Evolutionary conservation across 2,888 invertebrate genomes (phyloP).

Genomic region (Apamea monoglypha): DNA sequence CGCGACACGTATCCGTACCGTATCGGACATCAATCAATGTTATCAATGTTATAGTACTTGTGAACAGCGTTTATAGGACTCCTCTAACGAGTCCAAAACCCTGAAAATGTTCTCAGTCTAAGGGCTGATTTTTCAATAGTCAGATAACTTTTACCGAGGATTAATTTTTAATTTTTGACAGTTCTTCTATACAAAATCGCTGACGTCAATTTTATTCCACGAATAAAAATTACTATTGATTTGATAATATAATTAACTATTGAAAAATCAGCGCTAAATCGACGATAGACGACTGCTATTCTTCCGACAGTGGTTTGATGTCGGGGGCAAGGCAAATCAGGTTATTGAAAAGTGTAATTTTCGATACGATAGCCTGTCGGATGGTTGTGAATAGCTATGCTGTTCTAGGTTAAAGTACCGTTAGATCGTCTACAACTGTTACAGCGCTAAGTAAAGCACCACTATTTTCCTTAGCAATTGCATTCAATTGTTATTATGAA

Average conservation of each 20-base stretch:
- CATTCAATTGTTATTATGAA: background rate
- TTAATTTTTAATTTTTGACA: no score
- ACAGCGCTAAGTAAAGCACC: background rate
- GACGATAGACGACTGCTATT: background rate
- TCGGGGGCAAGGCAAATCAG: background rate
- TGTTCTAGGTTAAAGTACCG: slow-evolving; percentile 20
- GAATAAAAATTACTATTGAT: no score
- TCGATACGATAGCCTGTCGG: background rate
- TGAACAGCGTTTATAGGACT: background rate
- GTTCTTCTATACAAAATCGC: no score
- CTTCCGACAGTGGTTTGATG: background rate
- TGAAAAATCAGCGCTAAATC: no score
- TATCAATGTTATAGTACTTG: background rate
- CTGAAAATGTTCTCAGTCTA: background rate
- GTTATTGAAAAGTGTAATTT: background rate
- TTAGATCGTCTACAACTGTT: slow-evolving; percentile 1
- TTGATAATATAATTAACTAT: no score
- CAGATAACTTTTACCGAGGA: no score
- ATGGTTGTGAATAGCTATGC: background rate
- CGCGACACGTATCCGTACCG: background rate
- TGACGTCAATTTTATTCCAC: no score
- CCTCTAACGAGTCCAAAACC: background rate
- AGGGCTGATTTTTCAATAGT: no score
- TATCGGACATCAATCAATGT: background rate
- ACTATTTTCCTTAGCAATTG: background rate